Base-by-base conservation (phyloP, 2,113 vertebrate species). In the Gymnocephalus cernua region DNA sequence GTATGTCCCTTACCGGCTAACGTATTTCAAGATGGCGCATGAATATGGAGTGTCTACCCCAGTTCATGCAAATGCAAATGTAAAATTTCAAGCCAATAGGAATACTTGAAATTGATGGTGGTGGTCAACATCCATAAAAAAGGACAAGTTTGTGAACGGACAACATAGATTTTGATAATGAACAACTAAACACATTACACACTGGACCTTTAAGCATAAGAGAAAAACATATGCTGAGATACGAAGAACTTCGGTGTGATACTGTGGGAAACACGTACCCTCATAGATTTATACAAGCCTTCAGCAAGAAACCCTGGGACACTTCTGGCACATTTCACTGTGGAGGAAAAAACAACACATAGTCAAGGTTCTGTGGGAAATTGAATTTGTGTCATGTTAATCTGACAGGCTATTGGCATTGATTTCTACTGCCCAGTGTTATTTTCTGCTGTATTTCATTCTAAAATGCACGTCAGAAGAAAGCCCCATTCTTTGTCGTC, bases 291-390 rank as follows among this genome's bases (percentile, higher is more conserved):
- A 88, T 96, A 95, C 0, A 99, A 93, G 1, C 86, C 83, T 85
- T 98, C 97, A 0, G 98, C 98, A 69, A 99, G 96, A 90, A 96
- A 99, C 21, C 92, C 95, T 47, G 98, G 98, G 41, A 99, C 91
- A 2, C 96, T 97, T 76, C 94, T 94, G 71, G 93, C 82, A 77
- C 97, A 97, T 88, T 99, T 98, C 88, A 98, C 98, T 99, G 75
- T 21, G 80, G 63, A 69, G 59, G 68, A 85, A 76, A 53, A 41
- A 41, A 77, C 79, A 23, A 59, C 1, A 16, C 23, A 18, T 16
- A 21, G 6, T 57, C n/a, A 59, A n/a, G 21, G 11, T 54, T 45
- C 3, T 25, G 38, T 19, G 12, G 32, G 2, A 77, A 15, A 71
- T 4, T 41, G 16, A 9, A 25, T 19, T 18, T 72, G 21, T 65